These are phyloP conservation scores for Sebastes nivosus DNA, from an alignment of 2,797 vertebrate species.

Conservation along the genomic window DNA sequence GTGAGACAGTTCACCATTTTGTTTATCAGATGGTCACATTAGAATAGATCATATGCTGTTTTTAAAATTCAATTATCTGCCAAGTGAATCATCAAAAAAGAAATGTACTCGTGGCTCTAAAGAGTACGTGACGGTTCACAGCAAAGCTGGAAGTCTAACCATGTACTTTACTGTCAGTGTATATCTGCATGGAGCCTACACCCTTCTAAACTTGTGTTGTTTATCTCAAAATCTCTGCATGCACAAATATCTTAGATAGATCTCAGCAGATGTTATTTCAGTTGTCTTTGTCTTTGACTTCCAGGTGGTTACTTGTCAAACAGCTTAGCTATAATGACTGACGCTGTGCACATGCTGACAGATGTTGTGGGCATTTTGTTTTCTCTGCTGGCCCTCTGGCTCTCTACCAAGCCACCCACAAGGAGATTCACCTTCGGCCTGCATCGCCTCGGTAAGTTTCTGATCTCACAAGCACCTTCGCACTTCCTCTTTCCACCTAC, in stretches of 20 bases:
- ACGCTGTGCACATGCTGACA: constrained; percentile 95
- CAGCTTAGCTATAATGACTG: constrained; percentile 97
- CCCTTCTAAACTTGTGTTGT: not conserved
- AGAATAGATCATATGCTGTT: not conserved
- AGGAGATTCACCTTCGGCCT: constrained; percentile 94
- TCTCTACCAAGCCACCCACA: constrained; percentile 92
- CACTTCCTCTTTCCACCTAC: not conserved
- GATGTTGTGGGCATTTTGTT: constrained; percentile 95
- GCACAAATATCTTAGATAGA: not conserved
- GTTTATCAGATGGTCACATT: not conserved
- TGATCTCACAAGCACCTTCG: not conserved
- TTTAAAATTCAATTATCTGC: not conserved
- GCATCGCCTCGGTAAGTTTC: constrained; percentile 91
- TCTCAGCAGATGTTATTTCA: not conserved
- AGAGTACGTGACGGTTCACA: not conserved
- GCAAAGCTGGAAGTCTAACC: not conserved
- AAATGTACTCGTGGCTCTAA: not conserved
- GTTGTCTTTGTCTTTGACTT: not conserved
- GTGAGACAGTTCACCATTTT: not conserved
- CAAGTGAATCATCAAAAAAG: not conserved
- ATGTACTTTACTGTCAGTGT: not conserved
- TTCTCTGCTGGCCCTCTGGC: constrained; percentile 94
- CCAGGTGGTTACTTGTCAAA: constrained; percentile 95
- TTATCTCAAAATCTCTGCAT: not conserved
- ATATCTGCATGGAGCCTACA: not conserved